A percentile compares a stretch with the other conserved stretches of the same genome.
These are phyloP conservation scores for Tachina lurida DNA, from an alignment of 2,888 invertebrate species.

Conservation along the genomic window DNA sequence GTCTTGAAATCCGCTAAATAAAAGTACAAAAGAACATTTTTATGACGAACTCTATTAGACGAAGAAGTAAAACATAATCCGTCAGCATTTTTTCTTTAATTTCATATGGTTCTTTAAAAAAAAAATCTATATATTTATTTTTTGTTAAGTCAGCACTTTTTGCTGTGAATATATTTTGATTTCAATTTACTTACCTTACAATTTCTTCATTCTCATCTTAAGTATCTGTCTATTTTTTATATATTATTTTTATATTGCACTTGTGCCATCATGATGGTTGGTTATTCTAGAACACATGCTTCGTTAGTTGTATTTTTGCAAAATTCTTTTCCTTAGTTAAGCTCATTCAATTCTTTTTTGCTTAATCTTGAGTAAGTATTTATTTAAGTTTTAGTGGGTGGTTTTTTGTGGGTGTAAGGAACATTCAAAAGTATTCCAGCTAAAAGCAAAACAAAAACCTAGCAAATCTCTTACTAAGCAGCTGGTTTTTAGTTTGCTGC, in stretches of 20 bases:
- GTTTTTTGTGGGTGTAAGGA: neutral
- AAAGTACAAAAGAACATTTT: too few species aligned
- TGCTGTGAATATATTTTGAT: constrained; percentile 6
- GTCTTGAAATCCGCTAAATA: too few species aligned
- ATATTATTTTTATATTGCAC: neutral
- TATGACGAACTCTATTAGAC: neutral
- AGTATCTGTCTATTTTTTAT: constrained; percentile 26
- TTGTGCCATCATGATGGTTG: constrained; percentile 17
- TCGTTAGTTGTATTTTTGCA: constrained; percentile 57
- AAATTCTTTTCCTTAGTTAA: neutral
- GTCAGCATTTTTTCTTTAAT: neutral
- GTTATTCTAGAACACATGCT: constrained; percentile 56
- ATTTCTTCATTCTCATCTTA: neutral
- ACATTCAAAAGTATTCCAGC: neutral
- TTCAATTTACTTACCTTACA: constrained; percentile 52
- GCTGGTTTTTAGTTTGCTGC: constrained; percentile 46
- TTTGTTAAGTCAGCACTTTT: constrained; percentile 55
- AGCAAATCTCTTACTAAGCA: constrained; percentile 60
- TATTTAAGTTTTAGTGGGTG: constrained; percentile 33
- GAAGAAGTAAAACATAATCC: neutral
- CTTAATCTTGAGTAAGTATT: constrained; percentile 61
- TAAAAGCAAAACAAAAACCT: constrained; percentile 3
- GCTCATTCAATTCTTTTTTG: constrained; percentile 31
- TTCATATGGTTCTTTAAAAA: neutral
- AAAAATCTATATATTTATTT: neutral